Base-by-base conservation (phyloP, 2,888 invertebrate species). In the Steinernema scapterisci region DNA sequence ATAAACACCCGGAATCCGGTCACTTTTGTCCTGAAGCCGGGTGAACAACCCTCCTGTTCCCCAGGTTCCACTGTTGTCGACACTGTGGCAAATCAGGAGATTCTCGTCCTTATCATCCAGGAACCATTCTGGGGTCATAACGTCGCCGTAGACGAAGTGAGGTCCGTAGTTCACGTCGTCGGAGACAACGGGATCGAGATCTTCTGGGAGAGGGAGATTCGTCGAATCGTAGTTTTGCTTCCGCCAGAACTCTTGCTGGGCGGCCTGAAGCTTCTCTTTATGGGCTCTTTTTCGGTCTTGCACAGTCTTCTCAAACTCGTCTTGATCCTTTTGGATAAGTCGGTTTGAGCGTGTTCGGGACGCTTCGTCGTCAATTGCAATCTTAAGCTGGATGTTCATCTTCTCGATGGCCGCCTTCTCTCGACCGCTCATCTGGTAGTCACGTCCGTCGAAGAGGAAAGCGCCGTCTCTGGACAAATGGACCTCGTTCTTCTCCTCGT, bases 51-150 rank as follows among this genome's bases (percentile, higher is more conserved):
- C 48, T 5, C 48, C 48, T 7, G 5, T 48, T 16, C 48, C 48
- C 16, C 19, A 48, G 3, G 3, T 88, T 88, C 84, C 52, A 78
- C 83, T 54, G 52, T 78, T 79, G 88, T 89, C 89, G 54, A 88
- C 88, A 83, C 88, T 88, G 77, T 89, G 89, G 6, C 89, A 79
- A 45, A 89, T 83, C 27, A 89, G 80, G 71, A 86, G 85, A n/a
- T 81, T 77, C 11, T 77, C 73, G 21, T 78, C 77, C 5, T 75
- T 79, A 16, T 84, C 79, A 31, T 80, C 63, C 5, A 27, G 13
- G 1, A 44, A 27, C 0, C 71, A 51, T 48, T 81, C 70, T 6
- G 89, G 89, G 45, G 87, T 82, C 7, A 88, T 88, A 31, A 89
- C 88, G 79, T 89, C 89, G 23, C 89, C 89, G 44, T 85, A 85